phyloP scores from a whole-genome alignment of 2,888 invertebrate genomes.

The Drosophila birchii region DNA sequence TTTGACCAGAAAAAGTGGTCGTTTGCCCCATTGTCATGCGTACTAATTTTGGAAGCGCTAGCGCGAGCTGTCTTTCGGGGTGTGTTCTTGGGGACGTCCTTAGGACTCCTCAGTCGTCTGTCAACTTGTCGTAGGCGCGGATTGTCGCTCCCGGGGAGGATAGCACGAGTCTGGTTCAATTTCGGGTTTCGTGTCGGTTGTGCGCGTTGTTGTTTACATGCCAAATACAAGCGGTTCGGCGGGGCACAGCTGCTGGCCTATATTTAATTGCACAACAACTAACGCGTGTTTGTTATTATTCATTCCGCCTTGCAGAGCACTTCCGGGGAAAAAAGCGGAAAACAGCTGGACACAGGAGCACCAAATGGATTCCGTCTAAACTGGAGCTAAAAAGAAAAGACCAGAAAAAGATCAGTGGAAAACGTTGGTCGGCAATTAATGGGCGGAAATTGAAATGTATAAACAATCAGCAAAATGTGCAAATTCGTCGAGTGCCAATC shows the following conservation, averaged over 20 bases:
- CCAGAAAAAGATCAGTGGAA: conserved; percentile 18
- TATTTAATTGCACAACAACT: conserved; percentile 44
- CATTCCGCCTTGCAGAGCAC: conserved; percentile 68
- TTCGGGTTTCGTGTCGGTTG: conserved; percentile 15
- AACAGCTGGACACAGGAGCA: conserved; percentile 67
- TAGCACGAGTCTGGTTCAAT: background rate
- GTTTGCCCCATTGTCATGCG: conserved; percentile 21
- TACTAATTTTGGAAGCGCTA: conserved; percentile 63
- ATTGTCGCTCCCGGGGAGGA: conserved; percentile 23
- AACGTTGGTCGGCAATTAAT: conserved; percentile 39
- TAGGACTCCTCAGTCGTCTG: conserved; percentile 67
- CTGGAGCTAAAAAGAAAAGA: conserved; percentile 4
- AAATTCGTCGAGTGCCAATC: conserved; percentile 56
- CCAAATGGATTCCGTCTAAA: conserved; percentile 39
- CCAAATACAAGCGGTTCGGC: conserved; percentile 30
- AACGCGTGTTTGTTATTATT: conserved; percentile 60
- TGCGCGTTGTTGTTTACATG: conserved; percentile 29
- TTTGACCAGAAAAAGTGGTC: too few relatives aligned
- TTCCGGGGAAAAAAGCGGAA: conserved; percentile 57
- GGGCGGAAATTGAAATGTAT: conserved; percentile 59
- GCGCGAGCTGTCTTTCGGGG: conserved; percentile 52
- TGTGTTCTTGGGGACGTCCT: conserved; percentile 47
- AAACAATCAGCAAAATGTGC: conserved; percentile 55
- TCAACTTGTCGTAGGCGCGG: conserved; percentile 61
- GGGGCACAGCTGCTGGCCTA: conserved; percentile 30